A percentile compares a stretch with the other conserved stretches of the same genome.
Evolutionary conservation across 2,797 vertebrate species (phyloP).

Genomic region (Chanos chanos): DNA sequence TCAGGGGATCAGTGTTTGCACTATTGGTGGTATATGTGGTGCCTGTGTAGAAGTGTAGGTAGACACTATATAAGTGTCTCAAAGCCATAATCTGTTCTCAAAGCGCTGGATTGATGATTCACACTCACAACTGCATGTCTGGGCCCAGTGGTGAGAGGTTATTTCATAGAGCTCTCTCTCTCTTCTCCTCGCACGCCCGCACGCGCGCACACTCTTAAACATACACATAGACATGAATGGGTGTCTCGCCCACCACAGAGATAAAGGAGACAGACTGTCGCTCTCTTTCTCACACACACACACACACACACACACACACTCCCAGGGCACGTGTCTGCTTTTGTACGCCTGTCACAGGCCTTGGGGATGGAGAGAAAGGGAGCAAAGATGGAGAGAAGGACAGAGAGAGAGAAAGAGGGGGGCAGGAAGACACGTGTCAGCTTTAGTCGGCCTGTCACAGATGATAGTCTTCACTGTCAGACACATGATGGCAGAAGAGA

Average conservation of each 20-base stretch:
- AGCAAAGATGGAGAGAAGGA: conserved; percentile 12
- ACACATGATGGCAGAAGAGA: conserved; percentile 2
- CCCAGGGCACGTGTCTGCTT: background rate
- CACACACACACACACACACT: conserved; percentile 5
- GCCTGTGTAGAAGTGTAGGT: too few relatives aligned
- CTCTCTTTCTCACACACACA: background rate
- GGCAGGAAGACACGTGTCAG: conserved; percentile 25
- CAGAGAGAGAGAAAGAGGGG: conserved; percentile 7
- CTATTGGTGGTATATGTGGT: too few relatives aligned
- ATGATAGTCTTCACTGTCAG: conserved; percentile 27
- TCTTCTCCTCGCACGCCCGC: background rate
- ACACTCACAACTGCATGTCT: conserved; percentile 24
- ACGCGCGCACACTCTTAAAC: too few relatives aligned
- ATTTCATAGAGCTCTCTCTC: conserved; percentile 3
- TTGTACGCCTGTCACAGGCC: conserved; percentile 16
- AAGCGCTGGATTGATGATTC: conserved; percentile 1
- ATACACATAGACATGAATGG: too few relatives aligned
- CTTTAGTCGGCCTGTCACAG: conserved; percentile 36
- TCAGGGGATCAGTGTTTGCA: too few relatives aligned
- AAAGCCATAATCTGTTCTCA: background rate
- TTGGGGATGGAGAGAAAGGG: conserved; percentile 4
- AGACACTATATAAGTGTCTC: too few relatives aligned
- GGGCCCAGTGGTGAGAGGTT: conserved; percentile 16
- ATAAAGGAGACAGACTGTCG: too few relatives aligned
- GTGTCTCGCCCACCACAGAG: too few relatives aligned